A percentile compares a stretch with the other conserved stretches of the same genome.
Conservation (phyloP, 2,888 invertebrate genomes). For the Sphaeridia pumilis region DNA sequence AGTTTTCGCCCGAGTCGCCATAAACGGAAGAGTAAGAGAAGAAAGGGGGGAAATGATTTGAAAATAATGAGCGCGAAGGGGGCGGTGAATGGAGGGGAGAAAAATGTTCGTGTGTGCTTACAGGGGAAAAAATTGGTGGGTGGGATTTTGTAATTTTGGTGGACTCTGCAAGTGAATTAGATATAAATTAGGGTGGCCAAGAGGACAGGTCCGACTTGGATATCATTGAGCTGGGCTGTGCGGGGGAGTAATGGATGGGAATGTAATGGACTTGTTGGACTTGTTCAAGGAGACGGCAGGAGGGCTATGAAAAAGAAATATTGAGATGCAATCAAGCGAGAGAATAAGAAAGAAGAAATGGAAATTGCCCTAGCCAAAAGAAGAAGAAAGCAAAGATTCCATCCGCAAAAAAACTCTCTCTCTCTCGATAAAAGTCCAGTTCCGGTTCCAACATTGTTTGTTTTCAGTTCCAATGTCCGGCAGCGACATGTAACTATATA, state of each 20-base stretch:
- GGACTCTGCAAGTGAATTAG: constrained; percentile 14
- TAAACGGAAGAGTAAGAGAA: background rate
- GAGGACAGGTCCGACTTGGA: background rate
- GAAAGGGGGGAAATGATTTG: background rate
- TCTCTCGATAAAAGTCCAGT: too few species aligned
- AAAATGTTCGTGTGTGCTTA: background rate
- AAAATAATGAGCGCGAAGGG: background rate
- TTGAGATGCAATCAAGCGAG: background rate
- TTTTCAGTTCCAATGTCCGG: too few species aligned
- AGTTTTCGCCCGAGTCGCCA: too few species aligned
- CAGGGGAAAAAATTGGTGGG: background rate
- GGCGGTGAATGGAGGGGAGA: background rate
- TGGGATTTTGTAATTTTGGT: constrained; percentile 7
- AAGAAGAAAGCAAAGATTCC: too few species aligned
- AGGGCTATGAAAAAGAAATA: background rate
- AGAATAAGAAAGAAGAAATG: too few species aligned
- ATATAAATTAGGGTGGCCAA: constrained; percentile 2
- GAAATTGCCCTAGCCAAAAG: too few species aligned
- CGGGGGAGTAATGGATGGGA: background rate
- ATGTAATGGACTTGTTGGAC: background rate
- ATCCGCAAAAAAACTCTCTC: too few species aligned
- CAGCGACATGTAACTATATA: too few species aligned
- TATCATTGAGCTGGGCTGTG: too few species aligned
- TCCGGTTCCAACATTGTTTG: too few species aligned
- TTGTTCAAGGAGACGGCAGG: background rate